Conservation (phyloP, 1,140 invertebrate genomes). For the Trachymyrmex cornetzi region DNA sequence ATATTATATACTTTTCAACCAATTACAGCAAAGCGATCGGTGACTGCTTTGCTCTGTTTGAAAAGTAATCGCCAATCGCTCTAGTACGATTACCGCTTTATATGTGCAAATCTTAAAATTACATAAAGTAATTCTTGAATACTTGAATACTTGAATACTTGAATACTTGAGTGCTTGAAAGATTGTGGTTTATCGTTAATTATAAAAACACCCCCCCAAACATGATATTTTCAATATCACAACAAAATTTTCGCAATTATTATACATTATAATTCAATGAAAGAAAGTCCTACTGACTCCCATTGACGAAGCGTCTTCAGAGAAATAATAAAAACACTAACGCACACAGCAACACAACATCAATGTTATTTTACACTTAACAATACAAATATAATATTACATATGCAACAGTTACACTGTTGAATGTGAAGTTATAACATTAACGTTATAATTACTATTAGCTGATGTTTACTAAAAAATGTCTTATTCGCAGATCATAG, state of each 20-base stretch:
- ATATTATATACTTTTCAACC: neutral
- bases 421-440: too few species aligned
- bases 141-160: too few species aligned
- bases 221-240: too few species aligned
- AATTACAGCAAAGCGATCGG: too few species aligned
- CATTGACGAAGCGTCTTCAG: neutral
- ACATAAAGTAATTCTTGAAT: neutral
- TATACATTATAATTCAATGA: neutral
- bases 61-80: neutral
- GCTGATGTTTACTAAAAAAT: too few species aligned
- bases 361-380: too few species aligned
- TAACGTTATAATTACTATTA: too few species aligned
- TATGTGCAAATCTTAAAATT: neutral
- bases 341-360: too few species aligned
- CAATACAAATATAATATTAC: too few species aligned
- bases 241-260: neutral
- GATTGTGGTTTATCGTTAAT: neutral
- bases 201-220: neutral
- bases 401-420: too few species aligned
- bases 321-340: neutral
- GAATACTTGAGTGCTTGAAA: too few species aligned
- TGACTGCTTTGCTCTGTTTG: too few species aligned
- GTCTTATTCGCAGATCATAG: slow-evolving; percentile 87
- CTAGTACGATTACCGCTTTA: neutral
- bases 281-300: neutral